phyloP scores from a whole-genome alignment of 2,797 vertebrate genomes.

The Halcyon leucocephala region DNA sequence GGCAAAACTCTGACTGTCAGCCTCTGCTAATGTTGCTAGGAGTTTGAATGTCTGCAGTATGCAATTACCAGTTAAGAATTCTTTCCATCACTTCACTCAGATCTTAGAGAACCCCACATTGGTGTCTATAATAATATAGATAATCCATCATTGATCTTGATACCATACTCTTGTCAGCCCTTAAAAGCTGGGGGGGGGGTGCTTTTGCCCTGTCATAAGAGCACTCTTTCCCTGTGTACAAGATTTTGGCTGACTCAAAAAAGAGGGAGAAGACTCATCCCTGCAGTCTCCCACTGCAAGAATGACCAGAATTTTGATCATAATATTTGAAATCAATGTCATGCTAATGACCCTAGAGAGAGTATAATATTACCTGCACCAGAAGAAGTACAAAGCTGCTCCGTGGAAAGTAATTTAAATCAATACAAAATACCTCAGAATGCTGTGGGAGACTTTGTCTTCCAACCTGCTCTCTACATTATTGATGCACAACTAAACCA shows the following conservation, averaged over 20 bases:
- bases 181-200: fast-evolving
- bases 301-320: not conserved
- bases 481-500: constrained; percentile 28
- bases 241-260: not conserved
- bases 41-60: not conserved
- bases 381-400: not conserved
- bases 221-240: not conserved
- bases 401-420: not conserved
- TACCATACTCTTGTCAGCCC: not conserved
- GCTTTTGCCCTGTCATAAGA: not conserved
- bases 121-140: not conserved
- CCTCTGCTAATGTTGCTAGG: not conserved
- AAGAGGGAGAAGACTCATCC: not conserved
- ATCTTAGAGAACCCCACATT: not conserved
- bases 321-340: not conserved
- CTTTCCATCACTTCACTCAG: not conserved
- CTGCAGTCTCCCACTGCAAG: not conserved
- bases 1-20: not conserved
- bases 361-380: not conserved
- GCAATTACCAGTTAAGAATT: not conserved
- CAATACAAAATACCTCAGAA: not conserved
- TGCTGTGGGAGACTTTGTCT: not conserved
- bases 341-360: not conserved
- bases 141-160: not conserved
- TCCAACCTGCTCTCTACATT: not conserved